phyloP scores from a whole-genome alignment of 2,113 vertebrate species.

The Dermatemys mawii region DNA sequence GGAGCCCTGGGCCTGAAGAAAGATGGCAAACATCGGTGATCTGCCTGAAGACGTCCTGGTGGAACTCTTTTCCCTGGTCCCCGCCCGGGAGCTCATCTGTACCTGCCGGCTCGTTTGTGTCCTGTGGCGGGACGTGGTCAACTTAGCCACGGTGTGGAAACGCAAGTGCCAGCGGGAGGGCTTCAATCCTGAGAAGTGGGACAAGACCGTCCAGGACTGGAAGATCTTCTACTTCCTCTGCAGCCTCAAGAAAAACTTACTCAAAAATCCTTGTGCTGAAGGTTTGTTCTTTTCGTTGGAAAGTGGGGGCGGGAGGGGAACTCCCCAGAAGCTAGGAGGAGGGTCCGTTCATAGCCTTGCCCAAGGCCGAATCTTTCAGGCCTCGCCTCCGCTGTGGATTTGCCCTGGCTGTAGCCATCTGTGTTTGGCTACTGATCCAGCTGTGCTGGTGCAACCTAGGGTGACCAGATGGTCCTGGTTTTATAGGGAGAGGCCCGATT shows the following conservation, averaged over 20 bases:
- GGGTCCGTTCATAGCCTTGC: background rate
- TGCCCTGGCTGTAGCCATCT: background rate
- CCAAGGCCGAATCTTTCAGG: fast-evolving
- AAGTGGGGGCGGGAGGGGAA: background rate
- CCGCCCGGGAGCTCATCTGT: conserved; percentile 66
- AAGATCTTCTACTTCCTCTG: conserved; percentile 75
- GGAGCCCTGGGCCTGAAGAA: background rate
- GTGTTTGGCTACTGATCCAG: background rate
- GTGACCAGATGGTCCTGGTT: no score
- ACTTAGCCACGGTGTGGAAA: conserved; percentile 79
- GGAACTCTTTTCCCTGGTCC: conserved; percentile 77
- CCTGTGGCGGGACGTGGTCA: conserved; percentile 78
- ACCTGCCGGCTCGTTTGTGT: conserved; percentile 75
- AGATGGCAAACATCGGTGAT: conserved; percentile 53
- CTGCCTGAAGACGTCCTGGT: conserved; percentile 77
- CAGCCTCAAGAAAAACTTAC: conserved; percentile 71
- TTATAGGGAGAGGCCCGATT: no score
- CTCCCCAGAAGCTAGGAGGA: background rate
- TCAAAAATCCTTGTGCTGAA: conserved; percentile 79
- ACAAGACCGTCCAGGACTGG: conserved; percentile 74
- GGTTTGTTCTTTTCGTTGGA: conserved; percentile 49
- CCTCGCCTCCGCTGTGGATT: background rate
- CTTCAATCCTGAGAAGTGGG: conserved; percentile 17
- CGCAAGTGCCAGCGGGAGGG: conserved; percentile 77
- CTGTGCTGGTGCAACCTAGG: background rate